phyloP scores from a whole-genome alignment of 2,888 invertebrate species.

The Trissonchulus sp. region DNA sequence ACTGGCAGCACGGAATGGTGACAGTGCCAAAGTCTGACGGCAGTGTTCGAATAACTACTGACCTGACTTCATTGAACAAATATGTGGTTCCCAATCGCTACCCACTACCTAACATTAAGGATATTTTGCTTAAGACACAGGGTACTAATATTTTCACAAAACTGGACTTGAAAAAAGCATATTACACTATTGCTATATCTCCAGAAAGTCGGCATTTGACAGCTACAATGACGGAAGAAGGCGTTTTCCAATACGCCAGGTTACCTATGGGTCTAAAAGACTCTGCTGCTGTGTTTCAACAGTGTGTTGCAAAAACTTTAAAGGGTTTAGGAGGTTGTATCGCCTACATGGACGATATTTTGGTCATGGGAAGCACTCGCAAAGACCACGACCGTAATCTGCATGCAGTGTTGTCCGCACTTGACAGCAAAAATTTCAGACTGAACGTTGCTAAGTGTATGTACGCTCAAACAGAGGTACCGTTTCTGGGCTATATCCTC shows the following conservation, averaged over 20 bases:
- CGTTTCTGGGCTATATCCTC: neutral
- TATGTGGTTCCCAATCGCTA: neutral
- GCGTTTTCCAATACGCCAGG: neutral
- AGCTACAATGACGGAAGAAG: neutral
- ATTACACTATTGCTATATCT: neutral
- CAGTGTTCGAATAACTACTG: neutral
- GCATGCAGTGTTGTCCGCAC: neutral
- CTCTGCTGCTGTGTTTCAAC: neutral
- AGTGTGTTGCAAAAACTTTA: neutral
- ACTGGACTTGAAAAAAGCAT: neutral
- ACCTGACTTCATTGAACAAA: too few relatives aligned
- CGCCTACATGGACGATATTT: constrained; percentile 8
- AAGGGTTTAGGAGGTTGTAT: neutral
- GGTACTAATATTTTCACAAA: neutral
- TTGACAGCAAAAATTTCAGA: neutral
- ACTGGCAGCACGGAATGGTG: neutral
- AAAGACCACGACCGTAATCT: constrained; percentile 37
- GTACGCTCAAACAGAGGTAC: neutral
- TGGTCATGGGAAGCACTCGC: neutral
- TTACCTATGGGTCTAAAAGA: constrained; percentile 7
- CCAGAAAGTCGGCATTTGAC: neutral
- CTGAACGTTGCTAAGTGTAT: neutral
- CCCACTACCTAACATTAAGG: neutral
- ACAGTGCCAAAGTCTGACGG: neutral
- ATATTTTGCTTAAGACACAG: too few relatives aligned